Evolutionary conservation across 2,113 vertebrate genomes (phyloP), one percentile per base, ranked within the genome.

Genomic region (Carassius carassius): DNA sequence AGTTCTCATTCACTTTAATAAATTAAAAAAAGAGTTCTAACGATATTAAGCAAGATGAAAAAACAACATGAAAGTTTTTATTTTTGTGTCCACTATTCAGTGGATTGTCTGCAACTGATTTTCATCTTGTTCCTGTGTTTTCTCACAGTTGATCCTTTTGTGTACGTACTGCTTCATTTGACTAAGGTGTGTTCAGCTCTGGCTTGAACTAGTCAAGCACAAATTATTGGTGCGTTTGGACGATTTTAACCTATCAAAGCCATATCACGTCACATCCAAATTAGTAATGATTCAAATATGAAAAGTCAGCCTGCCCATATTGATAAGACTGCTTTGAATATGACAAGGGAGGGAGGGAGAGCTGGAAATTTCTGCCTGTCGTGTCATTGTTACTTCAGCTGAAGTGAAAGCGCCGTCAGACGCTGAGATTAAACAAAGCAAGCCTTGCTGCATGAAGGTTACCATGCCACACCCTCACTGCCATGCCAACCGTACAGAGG

Each of bases 401-500:
- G 62, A 80, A 84, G 69, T 81, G 76, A 69, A 63, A 62, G 72
- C 16, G 51, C 44, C 17, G 21, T 81, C 83, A 60, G 29, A 74
- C 41, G 83, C 51, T 41, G 5, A 63, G 78, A 60, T 85, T 78
- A 67, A 82, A 86, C 82, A 80, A 84, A 88, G 83, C 80, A 8
- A 62, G 67, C 63, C 79, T 75, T 78, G 41, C 86, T 87, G 72
- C 23, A 25, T 84, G 76, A 77, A 51, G 21, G 86, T 89, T 86
- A 73, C 86, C 76, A 87, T 73, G 58, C 84, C 89, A 90, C 89
- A 84, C 90, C 90, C 85, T 84, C 72, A 37, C 44, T 19, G 56
- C 72, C 87, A 25, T 90, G 85, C 86, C 84, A 90, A 89, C 90
- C 17, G 67, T 35, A 29, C 41, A 54, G n/a, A 74, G 62, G 51